Base-by-base conservation (phyloP, 2,797 vertebrate species). In the Gymnothorax javanicus region DNA sequence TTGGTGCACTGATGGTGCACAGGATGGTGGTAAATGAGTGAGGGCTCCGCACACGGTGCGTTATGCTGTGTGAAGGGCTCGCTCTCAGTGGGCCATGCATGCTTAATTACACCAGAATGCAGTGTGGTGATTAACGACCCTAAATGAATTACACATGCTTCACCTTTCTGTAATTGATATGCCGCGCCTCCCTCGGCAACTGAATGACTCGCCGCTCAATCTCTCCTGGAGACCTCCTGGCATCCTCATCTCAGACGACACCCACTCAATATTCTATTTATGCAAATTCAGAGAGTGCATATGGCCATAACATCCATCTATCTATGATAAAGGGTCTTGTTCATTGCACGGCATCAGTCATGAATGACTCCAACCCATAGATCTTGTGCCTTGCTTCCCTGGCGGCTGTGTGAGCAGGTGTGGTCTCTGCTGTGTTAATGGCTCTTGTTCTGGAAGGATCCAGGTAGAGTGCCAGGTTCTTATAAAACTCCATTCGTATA, bases 81-180 rank as follows among this genome's bases (percentile, higher is more conserved):
- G 11, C 43, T 20, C 64, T 83, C 13, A 27, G 81, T 62, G 3
- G 82, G 67, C 59, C n/a, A 7, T 13, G 73, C 82, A 81, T 64
- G 33, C 52, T 60, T 81, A 84, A 84, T 87, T 87, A 87, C 13
- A 62, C 43, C 83, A 67, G 69, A n/a, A 12, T 27, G 58, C 57
- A 50, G 12, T 23, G 58, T 3, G 60, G 86, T 59, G 71, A 87
- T 87, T 87, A 75, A 59, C 57, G 27, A 79, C 69, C 50, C 57
- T 59, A 64, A 64, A 64, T 33, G 59, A 85, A 87, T 84, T 59
- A 75, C 86, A 87, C 69, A 73, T 50, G 27, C 56, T 59, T 84
- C 82, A 75, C 83, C 71, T 59, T 50, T 75, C 43, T 54, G 56
- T 84, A 84, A 75, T 62, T 73, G 81, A 77, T 84, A 84, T 62